Base-by-base conservation (phyloP, 1,140 invertebrate genomes). In the Drosophila nikananu region DNA sequence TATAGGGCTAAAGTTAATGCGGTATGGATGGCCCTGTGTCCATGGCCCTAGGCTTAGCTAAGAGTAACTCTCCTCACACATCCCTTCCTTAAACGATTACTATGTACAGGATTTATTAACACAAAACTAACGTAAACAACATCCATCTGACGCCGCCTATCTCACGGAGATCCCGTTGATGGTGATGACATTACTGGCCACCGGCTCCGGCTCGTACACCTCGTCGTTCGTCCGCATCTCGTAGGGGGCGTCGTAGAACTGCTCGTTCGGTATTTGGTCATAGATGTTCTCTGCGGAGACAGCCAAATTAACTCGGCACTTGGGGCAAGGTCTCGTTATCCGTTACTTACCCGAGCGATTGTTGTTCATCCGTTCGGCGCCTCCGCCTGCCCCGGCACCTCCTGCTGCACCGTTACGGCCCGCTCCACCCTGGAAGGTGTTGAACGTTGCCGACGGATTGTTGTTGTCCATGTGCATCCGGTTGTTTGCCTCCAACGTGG, bases 81-180 rank as follows among this genome's bases (percentile, higher is more conserved):
- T 48, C 32, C 58, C 52, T 74, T 37, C 21, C 80, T 83, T 83
- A 83, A 79, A 83, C 49, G 61, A 64, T 71, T 70, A 83, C 72
- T 84, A 84, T 84, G 57, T 84, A 84, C 81, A 84, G 60, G 54
- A n/a, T 57, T 68, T 89, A 83, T 78, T 61, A 79, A 78, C 68
- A 83, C 66, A 77, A 77, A 79, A 80, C 77, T 67, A 80, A 37
- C 49, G 49, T 65, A 63, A 64, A 66, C 44, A 27, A 25, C 21
- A 3, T 17, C 21, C 19, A 10, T 35, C 19, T 17, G 5, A 7
- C n/a, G n/a, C 10, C 25, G 12, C 30, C 55, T 82, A 96, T 94
- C 95, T 94, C 57, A 96, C 95, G 51, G 95, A 94, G 10, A 96
- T 96, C 42, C 96, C 96, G 80, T 96, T 96, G 73, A 96, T 96